Evolutionary conservation across 1,140 invertebrate genomes (phyloP).

Genomic region (Diploscapter pachys): DNA sequence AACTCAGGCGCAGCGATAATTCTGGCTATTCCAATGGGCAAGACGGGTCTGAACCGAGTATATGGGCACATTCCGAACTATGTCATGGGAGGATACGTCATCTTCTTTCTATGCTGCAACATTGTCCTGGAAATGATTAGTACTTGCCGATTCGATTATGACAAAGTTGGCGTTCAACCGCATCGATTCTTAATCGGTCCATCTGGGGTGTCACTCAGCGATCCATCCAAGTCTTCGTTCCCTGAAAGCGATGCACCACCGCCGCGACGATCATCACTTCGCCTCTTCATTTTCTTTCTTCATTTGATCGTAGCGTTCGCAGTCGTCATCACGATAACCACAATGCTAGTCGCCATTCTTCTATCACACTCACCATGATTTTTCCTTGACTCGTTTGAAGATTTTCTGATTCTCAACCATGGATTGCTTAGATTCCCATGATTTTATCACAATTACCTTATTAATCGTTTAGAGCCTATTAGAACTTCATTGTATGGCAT

Average conservation of each 20-base stretch:
- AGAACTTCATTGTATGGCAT: no score
- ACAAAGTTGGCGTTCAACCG: slow-evolving; percentile 28
- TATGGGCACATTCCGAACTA: slow-evolving; percentile 30
- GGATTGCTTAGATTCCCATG: no score
- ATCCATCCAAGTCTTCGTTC: slow-evolving; percentile 13
- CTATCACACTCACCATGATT: slow-evolving; percentile 16
- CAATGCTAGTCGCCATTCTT: slow-evolving; percentile 24
- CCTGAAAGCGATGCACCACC: neutral
- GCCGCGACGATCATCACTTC: slow-evolving; percentile 4
- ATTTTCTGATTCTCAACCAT: no score
- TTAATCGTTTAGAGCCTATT: no score
- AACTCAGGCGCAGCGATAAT: slow-evolving; percentile 24
- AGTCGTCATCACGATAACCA: slow-evolving; percentile 2
- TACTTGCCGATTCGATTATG: neutral
- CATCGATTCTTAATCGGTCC: slow-evolving; percentile 30
- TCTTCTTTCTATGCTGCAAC: slow-evolving; percentile 22
- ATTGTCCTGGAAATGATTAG: slow-evolving; percentile 24
- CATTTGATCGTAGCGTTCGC: slow-evolving; percentile 19
- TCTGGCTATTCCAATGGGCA: slow-evolving; percentile 30
- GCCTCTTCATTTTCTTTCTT: slow-evolving; percentile 28
- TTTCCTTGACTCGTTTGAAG: no score
- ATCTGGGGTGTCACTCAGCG: slow-evolving; percentile 30
- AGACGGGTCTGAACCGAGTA: slow-evolving; percentile 26
- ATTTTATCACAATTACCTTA: no score
- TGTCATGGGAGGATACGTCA: slow-evolving; percentile 28